phyloP scores from a whole-genome alignment of 2,113 vertebrate species.

The Neomonachus schauinslandi region DNA sequence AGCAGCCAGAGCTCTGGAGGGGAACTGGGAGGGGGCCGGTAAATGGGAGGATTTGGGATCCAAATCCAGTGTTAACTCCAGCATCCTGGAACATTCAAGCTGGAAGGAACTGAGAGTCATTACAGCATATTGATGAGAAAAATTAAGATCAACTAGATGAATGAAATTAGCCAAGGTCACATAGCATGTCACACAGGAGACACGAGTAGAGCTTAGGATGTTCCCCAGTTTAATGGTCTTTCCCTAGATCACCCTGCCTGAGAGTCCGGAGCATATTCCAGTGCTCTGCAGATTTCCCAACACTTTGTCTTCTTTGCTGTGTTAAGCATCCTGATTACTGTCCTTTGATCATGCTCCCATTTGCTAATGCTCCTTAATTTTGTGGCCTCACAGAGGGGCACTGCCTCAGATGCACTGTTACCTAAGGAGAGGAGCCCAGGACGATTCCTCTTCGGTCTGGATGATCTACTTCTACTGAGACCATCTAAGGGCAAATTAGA shows the following conservation, averaged over 20 bases:
- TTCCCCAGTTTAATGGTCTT: neutral
- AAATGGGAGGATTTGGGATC: neutral
- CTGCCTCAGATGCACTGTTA: accelerated
- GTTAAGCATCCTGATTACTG: neutral
- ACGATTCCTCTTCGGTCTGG: neutral
- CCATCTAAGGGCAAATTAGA: neutral
- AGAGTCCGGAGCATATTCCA: too few relatives aligned
- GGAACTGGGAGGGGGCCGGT: accelerated
- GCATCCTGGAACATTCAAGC: neutral
- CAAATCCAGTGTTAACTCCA: neutral
- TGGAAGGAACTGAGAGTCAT: neutral
- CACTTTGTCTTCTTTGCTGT: neutral
- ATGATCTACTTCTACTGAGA: too few relatives aligned
- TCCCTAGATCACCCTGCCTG: neutral
- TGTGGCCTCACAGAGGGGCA: neutral
- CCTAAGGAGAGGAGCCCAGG: neutral
- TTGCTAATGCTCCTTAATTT: neutral
- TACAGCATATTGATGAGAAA: neutral
- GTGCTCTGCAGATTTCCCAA: neutral
- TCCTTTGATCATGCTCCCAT: neutral
- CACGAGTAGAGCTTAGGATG: too few relatives aligned
- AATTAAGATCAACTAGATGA: neutral
- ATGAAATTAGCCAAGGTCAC: neutral
- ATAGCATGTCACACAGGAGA: neutral
- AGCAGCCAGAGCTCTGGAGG: neutral